A percentile compares a stretch with the other conserved stretches of the same genome.
Conservation (phyloP, 1,140 invertebrate genomes). For the Antheraea mylitta region DNA sequence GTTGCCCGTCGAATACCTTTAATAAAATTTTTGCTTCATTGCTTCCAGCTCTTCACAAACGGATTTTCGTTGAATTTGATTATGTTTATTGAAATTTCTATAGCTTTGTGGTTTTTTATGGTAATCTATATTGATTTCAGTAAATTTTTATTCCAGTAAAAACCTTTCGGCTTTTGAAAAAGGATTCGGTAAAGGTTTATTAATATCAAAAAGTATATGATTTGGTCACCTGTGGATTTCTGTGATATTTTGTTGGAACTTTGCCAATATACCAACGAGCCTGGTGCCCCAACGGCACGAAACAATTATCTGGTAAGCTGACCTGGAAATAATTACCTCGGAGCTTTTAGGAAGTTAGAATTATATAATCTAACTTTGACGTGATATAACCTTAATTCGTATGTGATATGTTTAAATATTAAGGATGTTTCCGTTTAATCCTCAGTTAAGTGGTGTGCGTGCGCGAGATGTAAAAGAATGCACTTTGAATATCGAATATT, state of each 20-base stretch:
- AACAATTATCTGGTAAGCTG: conserved; percentile 26
- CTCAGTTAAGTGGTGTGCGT: too few species aligned
- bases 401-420: too few species aligned
- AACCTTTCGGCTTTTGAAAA: background rate
- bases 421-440: too few species aligned
- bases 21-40: conserved; percentile 15
- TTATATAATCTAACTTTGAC: background rate
- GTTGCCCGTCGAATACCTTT: conserved; percentile 15
- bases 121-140: background rate
- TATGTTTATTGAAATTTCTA: background rate
- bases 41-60: background rate
- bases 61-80: background rate
- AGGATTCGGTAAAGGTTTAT: background rate
- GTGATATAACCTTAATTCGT: background rate
- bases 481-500: too few species aligned
- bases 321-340: conserved; percentile 23
- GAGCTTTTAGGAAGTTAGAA: background rate
- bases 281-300: conserved; percentile 2
- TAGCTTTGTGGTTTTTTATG: background rate
- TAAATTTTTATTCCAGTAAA: background rate
- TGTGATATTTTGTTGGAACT: conserved; percentile 17
- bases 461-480: too few species aligned
- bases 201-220: conserved; percentile 13
- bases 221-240: conserved; percentile 19
- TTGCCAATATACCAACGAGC: conserved; percentile 11